Base-by-base conservation (phyloP, 2,888 invertebrate genomes). In the Chalcosyrphus nemorum region DNA sequence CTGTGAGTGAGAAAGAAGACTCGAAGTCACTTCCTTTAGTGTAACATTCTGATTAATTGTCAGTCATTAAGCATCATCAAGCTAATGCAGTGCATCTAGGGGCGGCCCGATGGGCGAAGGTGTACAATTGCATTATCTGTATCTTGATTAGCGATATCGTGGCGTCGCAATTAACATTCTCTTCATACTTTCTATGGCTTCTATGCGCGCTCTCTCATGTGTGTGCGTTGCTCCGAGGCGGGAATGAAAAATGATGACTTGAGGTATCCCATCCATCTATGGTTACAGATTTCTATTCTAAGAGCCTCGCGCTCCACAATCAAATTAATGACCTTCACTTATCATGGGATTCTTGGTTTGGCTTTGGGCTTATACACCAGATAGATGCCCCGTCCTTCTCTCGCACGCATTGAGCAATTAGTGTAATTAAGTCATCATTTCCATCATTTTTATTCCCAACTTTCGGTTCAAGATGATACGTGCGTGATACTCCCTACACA, bases 381-480 rank as follows among this genome's bases (percentile, higher is more conserved):
- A 50, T 45, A 66, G 4, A 61, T 68, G 27, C 24, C 11, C 17
- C 45, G 32, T 47, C 38, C 54, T 65, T 32, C 32, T 78, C 32
- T 78, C 70, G 78, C 78, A 84, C 78, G 78, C 84, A 74, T 74
- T 78, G 72, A 70, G 84, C 84, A 84, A 84, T 84, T 84, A 84
- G 78, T 84, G 84, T 84, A 84, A 84, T 84, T 84, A 84, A 84
- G 84, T 84, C 78, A 84, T 78, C 82, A 84, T 74, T 78, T 84
- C 78, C 72, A 78, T 84, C 74, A 78, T 78, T 84, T 84, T 74
- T 78, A 74, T 84, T 71, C 76, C 59, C 70, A 66, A 72, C 41
- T 66, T 61, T 63, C 59, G 54, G 27, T 32, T 57, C 21, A 4
- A 57, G 78, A 74, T 78, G 66, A 54, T 65, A 78, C 78, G 74